phyloP scores from a whole-genome alignment of 2,797 vertebrate genomes.

The Danio choprae region DNA sequence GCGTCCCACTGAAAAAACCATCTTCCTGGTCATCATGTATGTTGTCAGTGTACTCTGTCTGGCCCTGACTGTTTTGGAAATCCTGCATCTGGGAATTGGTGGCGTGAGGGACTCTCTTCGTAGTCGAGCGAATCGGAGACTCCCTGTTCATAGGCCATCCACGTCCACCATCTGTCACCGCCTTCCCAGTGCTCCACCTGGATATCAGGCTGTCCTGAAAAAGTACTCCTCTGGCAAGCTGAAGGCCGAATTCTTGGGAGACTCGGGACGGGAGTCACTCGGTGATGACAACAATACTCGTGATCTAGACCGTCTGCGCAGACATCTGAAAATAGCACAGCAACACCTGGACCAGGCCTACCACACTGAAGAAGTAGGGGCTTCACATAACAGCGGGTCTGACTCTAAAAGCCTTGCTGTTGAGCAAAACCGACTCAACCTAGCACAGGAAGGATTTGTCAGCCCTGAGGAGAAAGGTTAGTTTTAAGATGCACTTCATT shows the following conservation, averaged over 20 bases:
- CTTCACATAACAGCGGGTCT: slow-evolving; percentile 83
- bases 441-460: slow-evolving; percentile 86
- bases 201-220: slow-evolving; percentile 84
- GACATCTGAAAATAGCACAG: slow-evolving; percentile 87
- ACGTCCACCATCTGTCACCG: slow-evolving; percentile 56
- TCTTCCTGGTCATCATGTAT: slow-evolving; percentile 90
- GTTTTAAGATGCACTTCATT: background rate
- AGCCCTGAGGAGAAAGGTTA: slow-evolving; percentile 78
- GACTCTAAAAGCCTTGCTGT: slow-evolving; percentile 82
- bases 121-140: slow-evolving; percentile 40
- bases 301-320: slow-evolving; percentile 81
- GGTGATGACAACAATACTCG: slow-evolving; percentile 69
- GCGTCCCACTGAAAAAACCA: slow-evolving; percentile 89
- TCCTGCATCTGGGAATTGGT: slow-evolving; percentile 83
- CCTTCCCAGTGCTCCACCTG: slow-evolving; percentile 77
- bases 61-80: slow-evolving; percentile 83
- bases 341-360: slow-evolving; percentile 88
- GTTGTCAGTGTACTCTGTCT: slow-evolving; percentile 86
- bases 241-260: slow-evolving; percentile 75
- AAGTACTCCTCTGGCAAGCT: slow-evolving; percentile 70
- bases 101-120: slow-evolving; percentile 81
- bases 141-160: rapidly evolving
- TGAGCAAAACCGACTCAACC: slow-evolving; percentile 90
- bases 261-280: slow-evolving; percentile 73
- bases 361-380: slow-evolving; percentile 74